These are phyloP conservation scores for Mus caroli DNA, from an alignment of 2,797 vertebrate genomes.

Conservation along the genomic window DNA sequence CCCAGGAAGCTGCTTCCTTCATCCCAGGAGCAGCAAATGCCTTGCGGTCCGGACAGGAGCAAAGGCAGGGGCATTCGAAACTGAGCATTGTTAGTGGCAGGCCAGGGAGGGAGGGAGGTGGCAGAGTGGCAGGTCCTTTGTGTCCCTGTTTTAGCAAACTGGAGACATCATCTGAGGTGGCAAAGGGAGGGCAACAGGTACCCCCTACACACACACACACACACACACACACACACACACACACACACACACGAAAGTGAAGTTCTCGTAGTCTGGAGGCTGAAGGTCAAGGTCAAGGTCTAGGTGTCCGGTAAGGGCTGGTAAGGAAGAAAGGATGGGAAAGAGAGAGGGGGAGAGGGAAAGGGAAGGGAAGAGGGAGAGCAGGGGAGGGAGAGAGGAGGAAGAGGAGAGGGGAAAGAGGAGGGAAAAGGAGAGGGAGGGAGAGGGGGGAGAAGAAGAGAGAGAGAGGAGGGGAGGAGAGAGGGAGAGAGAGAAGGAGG, in stretches of 20 bases:
- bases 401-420: accelerated
- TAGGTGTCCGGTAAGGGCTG: neutral
- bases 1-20: neutral
- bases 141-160: neutral
- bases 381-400: neutral
- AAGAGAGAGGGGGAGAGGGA: too few relatives aligned
- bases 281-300: neutral
- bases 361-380: too few relatives aligned
- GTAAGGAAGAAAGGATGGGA: too few relatives aligned
- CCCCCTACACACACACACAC: neutral
- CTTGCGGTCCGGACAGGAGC: neutral
- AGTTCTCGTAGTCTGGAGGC: neutral
- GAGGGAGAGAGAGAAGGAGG: accelerated
- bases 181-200: neutral
- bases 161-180: neutral
- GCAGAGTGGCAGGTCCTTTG: neutral
- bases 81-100: neutral
- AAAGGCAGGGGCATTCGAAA: neutral
- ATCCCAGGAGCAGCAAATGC: neutral
- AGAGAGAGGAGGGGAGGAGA: too few relatives aligned
- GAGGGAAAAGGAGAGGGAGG: too few relatives aligned
- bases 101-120: neutral
- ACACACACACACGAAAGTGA: neutral
- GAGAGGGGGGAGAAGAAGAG: too few relatives aligned
- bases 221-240: too few relatives aligned